Evolutionary conservation across 2,888 invertebrate species (phyloP), one percentile per base, ranked within the genome.

Genomic region (Neoitamus cyanurus): DNA sequence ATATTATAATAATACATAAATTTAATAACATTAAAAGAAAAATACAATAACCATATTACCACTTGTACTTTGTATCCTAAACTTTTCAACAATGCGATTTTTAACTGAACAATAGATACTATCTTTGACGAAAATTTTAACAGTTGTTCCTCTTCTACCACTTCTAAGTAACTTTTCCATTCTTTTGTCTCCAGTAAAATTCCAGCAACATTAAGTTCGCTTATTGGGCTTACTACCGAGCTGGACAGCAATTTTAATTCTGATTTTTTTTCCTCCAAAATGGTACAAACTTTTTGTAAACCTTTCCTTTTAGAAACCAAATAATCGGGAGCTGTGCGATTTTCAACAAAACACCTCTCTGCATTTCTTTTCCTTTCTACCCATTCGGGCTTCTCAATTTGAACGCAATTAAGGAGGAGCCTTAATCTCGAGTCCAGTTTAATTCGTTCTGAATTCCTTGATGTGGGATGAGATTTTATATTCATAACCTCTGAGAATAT

Each of bases 341-440:
- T 83, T 82, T 89, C 89, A 5, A 87, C 87, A 34, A 89, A 90
- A 34, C 20, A 30, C 4, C 28, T 84, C 15, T 37, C 15, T 42
- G 13, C 28, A 28, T 46, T 31, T 11, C 11, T n/a, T 31, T 30
- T 48, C 28, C 69, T 69, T 70, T 4, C 83, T 72, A 87, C 9
- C 88, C 89, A 89, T 2, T 85, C 84, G 2, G 90, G 90, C 36
- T 89, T 87, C 84, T 91, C 91, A 37, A 91, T 90, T 25, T 89
- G 88, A 2, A 89, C 87, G 11, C 89, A 89, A 3, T 90, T 87
- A 0, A 89, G 86, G n/a, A 91, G 84, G 3, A 90, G 88, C n/a
- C 86, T 88, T 6, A 89, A 68, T 0, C 91, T 88, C 46, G 89
- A 90, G 58, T 91, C 90, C 3, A 91, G 89, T 85, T 91, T 91